phyloP scores from a whole-genome alignment of 2,113 vertebrate genomes.

The Strigops habroptila region DNA sequence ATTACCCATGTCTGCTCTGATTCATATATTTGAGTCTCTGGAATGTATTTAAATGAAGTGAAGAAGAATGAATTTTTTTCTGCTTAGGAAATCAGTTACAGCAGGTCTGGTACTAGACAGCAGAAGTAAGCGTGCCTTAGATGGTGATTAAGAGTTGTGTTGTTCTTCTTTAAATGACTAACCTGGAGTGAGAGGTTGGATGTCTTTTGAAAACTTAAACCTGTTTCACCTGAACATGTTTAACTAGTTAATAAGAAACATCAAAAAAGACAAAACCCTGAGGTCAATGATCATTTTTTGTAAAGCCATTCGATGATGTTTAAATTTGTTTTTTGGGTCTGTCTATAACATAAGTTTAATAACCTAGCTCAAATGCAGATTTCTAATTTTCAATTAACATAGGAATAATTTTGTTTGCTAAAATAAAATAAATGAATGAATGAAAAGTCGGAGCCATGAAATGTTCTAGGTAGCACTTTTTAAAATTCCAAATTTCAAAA shows the following conservation, averaged over 20 bases:
- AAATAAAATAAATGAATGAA: constrained; percentile 97
- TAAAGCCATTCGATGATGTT: constrained; percentile 89
- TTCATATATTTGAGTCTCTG: constrained; percentile 56
- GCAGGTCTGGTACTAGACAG: constrained; percentile 72
- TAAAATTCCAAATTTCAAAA: constrained; percentile 94
- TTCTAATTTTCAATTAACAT: constrained; percentile 96
- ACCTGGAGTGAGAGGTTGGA: constrained; percentile 83
- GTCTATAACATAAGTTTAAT: constrained; percentile 94
- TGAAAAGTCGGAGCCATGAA: constrained; percentile 91
- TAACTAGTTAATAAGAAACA: constrained; percentile 95
- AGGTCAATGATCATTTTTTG: constrained; percentile 86
- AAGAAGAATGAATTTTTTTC: constrained; percentile 70
- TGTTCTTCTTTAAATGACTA: constrained; percentile 82
- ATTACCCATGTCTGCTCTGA: constrained; percentile 45
- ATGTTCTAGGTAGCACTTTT: constrained; percentile 92
- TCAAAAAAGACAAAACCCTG: constrained; percentile 87
- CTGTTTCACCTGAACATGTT: constrained; percentile 90
- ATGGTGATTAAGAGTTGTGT: constrained; percentile 72
- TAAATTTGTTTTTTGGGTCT: constrained; percentile 92
- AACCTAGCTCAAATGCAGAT: constrained; percentile 91
- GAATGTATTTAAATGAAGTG: constrained; percentile 64
- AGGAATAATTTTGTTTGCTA: constrained; percentile 97
- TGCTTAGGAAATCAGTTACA: constrained; percentile 72
- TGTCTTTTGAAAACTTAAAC: constrained; percentile 88
- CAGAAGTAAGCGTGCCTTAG: constrained; percentile 78